Base-by-base conservation (phyloP, 2,797 vertebrate genomes). In the Hozukius guyotensis region DNA sequence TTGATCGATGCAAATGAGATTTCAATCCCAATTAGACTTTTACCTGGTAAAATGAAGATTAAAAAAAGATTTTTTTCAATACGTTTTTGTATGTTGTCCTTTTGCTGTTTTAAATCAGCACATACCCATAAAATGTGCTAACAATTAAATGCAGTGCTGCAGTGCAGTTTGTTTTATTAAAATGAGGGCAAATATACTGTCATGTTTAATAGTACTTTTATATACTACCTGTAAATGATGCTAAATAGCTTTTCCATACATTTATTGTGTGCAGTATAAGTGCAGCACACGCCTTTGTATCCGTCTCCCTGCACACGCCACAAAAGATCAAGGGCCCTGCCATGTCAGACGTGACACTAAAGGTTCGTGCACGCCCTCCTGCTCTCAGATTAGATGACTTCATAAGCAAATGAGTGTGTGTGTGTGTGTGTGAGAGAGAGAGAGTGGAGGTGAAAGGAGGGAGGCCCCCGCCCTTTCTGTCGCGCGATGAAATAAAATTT, bases 401-500 rank as follows among this genome's bases (percentile, higher is more conserved):
- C 94, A 97, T 97, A 96, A 96, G 96, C 92, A 96, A 95, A 76
- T 75, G 75, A 67, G 81, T 32, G 74, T 94, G 95, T 94, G 95
- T 95, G 95, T 94, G 95, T 95, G 95, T 94, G 80, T 31, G 74
- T 93, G 94, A 94, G 95, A 94, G 95, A 94, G 52, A 94, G 52
- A 59, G 64, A 36, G 72, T 8, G 68, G 67, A 94, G 93, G 93
- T 95, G 94, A 95, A 93, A 94, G 95, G 95, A 78, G 82, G 52
- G 68, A 29, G 94, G 3, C 20, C 49, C 22, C 61, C 74, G 2
- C 63, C 60, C 72, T 72, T 53, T 78, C 88, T 75, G 88, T 77
- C 73, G 83, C 73, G 49, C 83, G 81, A 96, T 96, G 96, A 96
- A 97, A 98, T 98, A 97, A 97, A 99, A 99, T 98, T 97, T 98